These are phyloP conservation scores for Hippolais icterina DNA, from an alignment of 2,113 vertebrate genomes.

Conservation along the genomic window DNA sequence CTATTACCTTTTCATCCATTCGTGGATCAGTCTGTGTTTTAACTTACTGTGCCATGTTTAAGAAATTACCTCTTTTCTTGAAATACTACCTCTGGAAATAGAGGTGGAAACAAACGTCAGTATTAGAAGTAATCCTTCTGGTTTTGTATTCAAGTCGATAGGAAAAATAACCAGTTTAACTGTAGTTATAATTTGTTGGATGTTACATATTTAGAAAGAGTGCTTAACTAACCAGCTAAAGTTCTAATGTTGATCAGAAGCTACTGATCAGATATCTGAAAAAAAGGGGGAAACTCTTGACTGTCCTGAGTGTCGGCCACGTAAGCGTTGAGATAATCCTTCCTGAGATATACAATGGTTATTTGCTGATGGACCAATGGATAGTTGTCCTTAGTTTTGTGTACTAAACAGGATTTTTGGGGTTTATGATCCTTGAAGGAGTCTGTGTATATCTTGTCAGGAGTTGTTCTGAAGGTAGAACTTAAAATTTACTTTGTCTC, in stretches of 20 bases:
- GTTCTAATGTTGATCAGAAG: neutral
- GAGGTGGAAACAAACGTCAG: neutral
- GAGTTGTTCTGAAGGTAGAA: neutral
- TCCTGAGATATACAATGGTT: neutral
- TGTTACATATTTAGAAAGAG: neutral
- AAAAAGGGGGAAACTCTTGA: neutral
- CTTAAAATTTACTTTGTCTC: neutral
- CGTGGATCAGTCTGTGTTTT: neutral
- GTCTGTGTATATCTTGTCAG: neutral
- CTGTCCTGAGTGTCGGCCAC: neutral
- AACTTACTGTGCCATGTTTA: neutral
- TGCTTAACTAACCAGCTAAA: neutral
- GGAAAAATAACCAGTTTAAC: neutral
- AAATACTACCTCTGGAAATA: neutral
- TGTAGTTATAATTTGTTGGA: neutral
- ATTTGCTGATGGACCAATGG: neutral
- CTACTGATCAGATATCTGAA: neutral
- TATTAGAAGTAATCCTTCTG: neutral
- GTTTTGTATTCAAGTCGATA: neutral
- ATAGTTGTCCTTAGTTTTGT: neutral
- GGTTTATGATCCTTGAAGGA: neutral
- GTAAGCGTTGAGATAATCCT: neutral
- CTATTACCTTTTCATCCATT: neutral
- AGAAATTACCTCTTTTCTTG: neutral
- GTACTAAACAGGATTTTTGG: neutral